Conservation (phyloP, 53 echinoderm and acorn worm species). For the Mesocentrotus franciscanus region DNA sequence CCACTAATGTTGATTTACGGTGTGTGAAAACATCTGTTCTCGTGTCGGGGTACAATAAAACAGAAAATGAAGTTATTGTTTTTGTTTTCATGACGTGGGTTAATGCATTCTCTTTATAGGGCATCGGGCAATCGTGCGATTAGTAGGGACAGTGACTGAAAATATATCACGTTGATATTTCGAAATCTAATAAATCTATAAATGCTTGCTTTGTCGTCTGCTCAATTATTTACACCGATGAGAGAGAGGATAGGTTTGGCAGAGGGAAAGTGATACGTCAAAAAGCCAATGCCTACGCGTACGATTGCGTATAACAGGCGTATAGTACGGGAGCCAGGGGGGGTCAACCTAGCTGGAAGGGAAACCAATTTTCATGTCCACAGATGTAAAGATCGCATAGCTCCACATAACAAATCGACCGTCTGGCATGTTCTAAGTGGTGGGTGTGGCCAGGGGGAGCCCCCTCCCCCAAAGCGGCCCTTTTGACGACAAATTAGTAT, state of each 20-base stretch:
- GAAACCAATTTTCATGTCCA: too few relatives aligned
- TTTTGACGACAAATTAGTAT: too few relatives aligned
- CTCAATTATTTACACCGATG: neutral
- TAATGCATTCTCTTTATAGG: neutral
- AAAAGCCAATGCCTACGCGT: neutral
- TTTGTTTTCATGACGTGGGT: neutral
- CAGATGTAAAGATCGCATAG: too few relatives aligned
- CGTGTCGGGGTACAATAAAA: neutral
- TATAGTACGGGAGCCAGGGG: too few relatives aligned
- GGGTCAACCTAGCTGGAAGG: too few relatives aligned
- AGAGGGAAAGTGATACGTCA: neutral
- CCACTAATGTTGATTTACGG: conserved; percentile 2
- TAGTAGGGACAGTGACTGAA: neutral
- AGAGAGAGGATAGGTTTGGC: neutral
- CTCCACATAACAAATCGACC: too few relatives aligned
- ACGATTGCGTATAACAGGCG: too few relatives aligned
- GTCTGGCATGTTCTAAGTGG: too few relatives aligned
- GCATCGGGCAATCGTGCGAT: neutral
- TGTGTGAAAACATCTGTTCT: conserved; percentile 29
- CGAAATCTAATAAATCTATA: neutral
- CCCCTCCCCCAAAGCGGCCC: too few relatives aligned
- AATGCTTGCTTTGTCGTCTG: neutral
- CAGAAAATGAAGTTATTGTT: neutral
- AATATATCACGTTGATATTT: conserved; percentile 2
- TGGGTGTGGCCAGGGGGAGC: too few relatives aligned